Conservation (phyloP, 1,140 invertebrate species). For the Caenorhabditis briggsae region DNA sequence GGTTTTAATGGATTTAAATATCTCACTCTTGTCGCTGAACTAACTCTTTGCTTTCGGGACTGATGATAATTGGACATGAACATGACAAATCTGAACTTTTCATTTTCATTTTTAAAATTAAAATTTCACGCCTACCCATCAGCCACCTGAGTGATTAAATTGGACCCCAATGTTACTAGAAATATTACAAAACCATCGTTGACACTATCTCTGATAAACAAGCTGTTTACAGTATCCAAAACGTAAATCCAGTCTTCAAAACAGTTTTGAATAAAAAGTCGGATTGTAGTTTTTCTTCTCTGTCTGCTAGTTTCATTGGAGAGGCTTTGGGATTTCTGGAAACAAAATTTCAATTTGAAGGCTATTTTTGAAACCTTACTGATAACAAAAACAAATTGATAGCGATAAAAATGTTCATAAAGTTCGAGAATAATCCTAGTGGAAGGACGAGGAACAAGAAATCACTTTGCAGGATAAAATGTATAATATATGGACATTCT, state of each 20-base stretch:
- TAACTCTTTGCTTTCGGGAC: neutral
- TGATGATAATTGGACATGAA: conserved; percentile 4
- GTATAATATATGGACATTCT: conserved; percentile 19
- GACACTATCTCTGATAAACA: neutral
- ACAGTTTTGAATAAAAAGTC: conserved; percentile 23
- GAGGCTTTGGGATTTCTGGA: neutral
- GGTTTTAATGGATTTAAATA: neutral
- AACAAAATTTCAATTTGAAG: neutral
- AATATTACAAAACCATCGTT: neutral
- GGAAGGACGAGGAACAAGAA: neutral
- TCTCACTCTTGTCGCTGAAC: neutral
- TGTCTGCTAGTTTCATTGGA: neutral
- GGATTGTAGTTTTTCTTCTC: neutral
- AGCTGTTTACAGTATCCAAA: neutral
- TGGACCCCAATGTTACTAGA: neutral
- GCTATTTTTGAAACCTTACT: neutral
- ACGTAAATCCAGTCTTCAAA: conserved; percentile 35
- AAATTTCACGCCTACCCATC: neutral
- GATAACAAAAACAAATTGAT: neutral
- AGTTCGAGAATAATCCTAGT: neutral
- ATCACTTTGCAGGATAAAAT: conserved; percentile 9
- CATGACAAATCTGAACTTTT: conserved; percentile 2
- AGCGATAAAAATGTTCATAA: conserved; percentile 15
- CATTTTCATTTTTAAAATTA: neutral
- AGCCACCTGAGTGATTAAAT: conserved; percentile 11